Conservation (phyloP, 2,797 vertebrate species). For the Lemur catta region DNA sequence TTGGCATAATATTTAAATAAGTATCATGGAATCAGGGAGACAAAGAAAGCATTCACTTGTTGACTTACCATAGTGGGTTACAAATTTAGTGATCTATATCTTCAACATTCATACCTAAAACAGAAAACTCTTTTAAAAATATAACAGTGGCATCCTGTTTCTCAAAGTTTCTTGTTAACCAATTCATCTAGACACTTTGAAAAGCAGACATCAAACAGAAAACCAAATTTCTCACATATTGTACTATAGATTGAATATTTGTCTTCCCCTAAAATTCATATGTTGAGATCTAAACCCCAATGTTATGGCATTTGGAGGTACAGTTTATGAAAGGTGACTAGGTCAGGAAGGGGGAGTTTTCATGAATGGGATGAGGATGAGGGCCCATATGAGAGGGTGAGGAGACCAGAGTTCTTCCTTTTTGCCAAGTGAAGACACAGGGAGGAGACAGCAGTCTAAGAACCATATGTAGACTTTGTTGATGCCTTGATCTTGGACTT, state of each 20-base stretch:
- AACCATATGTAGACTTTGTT: not conserved
- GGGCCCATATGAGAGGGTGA: not conserved
- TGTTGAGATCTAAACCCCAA: not conserved
- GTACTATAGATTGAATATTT: not conserved
- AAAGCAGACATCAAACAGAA: not conserved
- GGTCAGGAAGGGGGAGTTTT: too few relatives aligned
- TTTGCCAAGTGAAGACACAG: not conserved
- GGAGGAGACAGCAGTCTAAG: not conserved
- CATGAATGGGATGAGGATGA: not conserved
- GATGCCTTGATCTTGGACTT: not conserved
- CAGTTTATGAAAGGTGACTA: not conserved
- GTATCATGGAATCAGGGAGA: not conserved
- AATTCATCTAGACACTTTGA: not conserved
- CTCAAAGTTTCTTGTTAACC: not conserved
- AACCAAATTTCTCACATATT: not conserved
- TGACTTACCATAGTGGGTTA: not conserved
- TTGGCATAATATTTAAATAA: not conserved
- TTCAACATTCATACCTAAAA: not conserved
- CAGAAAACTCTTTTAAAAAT: not conserved
- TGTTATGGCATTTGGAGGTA: not conserved
- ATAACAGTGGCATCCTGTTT: not conserved
- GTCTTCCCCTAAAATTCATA: not conserved
- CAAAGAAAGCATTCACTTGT: not conserved
- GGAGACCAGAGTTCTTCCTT: not conserved
- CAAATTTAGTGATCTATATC: not conserved